phyloP scores from a whole-genome alignment of 1,140 invertebrate species.

The Bombus confusus region DNA sequence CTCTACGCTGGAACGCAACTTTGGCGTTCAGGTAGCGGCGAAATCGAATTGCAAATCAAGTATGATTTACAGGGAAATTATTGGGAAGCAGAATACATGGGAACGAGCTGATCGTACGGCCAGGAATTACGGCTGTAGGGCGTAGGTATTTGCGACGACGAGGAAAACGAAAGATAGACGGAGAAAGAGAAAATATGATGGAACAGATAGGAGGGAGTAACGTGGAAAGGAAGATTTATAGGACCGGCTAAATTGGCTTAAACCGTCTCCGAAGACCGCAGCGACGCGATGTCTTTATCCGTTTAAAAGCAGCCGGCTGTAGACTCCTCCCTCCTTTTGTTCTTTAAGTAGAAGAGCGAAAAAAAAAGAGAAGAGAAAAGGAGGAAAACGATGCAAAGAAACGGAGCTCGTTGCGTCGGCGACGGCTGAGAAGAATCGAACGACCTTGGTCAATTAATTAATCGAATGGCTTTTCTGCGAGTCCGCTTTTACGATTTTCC shows the following conservation, averaged over 20 bases:
- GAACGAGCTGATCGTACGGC: not conserved
- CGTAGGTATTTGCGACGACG: not conserved
- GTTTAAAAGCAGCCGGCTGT: slow-evolving; percentile 54
- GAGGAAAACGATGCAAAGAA: slow-evolving; percentile 26
- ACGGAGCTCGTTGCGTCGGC: slow-evolving; percentile 15
- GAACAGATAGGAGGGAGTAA: not conserved
- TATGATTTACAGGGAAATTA: not conserved
- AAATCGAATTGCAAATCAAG: not conserved
- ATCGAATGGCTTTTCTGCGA: slow-evolving; percentile 52
- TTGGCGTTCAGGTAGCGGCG: no score
- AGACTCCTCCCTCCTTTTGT: not conserved
- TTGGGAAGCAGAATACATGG: not conserved
- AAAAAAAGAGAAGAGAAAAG: not conserved
- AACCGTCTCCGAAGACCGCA: slow-evolving; percentile 56
- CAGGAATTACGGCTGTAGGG: not conserved
- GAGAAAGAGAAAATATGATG: not conserved
- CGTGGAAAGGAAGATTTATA: slow-evolving; percentile 39
- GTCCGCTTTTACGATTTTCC: slow-evolving; percentile 37
- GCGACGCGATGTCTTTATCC: slow-evolving; percentile 63
- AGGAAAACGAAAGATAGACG: not conserved
- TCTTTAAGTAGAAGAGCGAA: slow-evolving; percentile 18
- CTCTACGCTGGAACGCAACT: not conserved
- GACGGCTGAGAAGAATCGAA: slow-evolving; percentile 38
- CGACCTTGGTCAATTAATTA: slow-evolving; percentile 45
- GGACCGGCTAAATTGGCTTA: slow-evolving; percentile 68